Evolutionary conservation across 2,888 invertebrate species (phyloP).

Genomic region (Pinctada fucata): DNA sequence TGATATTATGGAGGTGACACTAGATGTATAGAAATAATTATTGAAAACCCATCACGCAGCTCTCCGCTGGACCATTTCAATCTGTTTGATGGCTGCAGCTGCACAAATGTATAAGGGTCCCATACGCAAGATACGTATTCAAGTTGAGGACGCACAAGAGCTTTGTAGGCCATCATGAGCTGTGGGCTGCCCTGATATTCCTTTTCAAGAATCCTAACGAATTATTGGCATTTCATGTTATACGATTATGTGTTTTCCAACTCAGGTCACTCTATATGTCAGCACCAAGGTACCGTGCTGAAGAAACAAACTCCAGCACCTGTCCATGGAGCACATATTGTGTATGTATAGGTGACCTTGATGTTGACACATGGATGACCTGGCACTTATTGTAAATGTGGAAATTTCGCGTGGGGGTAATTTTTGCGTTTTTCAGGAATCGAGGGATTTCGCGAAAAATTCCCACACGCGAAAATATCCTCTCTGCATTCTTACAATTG

Average conservation of each 20-base stretch:
- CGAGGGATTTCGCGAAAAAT: no score
- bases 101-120: not conserved
- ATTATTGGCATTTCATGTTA: not conserved
- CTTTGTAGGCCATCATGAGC: not conserved
- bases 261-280: not conserved
- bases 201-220: not conserved
- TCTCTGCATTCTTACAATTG: not conserved
- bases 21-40: no score
- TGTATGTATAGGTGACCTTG: not conserved
- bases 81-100: not conserved
- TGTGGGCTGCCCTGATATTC: not conserved
- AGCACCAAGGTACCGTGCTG: not conserved
- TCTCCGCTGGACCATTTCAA: not conserved
- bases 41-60: not conserved
- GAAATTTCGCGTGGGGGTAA: not conserved
- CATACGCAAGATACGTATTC: not conserved
- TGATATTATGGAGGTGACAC: no score
- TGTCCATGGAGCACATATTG: not conserved
- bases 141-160: not conserved
- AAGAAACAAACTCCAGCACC: not conserved
- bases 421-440: no score
- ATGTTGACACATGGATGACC: not conserved
- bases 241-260: slow-evolving; percentile 1
- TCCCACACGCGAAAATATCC: not conserved
- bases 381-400: not conserved